These are phyloP conservation scores for Myiagra hebetior DNA, from an alignment of 2,113 vertebrate genomes.

Conservation along the genomic window DNA sequence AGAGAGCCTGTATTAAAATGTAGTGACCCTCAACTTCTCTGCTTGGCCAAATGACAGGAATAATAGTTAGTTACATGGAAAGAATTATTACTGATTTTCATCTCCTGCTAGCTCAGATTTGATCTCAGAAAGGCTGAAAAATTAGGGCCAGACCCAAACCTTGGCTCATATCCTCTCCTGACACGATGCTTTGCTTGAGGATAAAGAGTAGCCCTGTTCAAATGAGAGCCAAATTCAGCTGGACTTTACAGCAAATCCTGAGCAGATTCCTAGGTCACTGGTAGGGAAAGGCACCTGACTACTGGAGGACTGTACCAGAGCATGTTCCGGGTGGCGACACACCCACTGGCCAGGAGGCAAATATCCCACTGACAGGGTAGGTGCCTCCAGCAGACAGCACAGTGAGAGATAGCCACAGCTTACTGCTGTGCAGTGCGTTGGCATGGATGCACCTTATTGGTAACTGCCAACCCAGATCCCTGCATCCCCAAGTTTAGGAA, in stretches of 20 bases:
- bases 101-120: background rate
- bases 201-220: background rate
- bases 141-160: background rate
- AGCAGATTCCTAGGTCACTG: background rate
- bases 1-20: background rate
- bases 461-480: no score
- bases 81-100: background rate
- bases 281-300: background rate
- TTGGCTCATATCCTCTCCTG: background rate
- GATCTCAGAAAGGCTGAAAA: background rate
- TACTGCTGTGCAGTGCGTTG: no score
- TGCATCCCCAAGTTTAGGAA: background rate
- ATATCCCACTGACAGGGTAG: fast-evolving
- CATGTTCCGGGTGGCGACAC: background rate
- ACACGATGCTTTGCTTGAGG: background rate
- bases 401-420: background rate
- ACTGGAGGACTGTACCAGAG: background rate
- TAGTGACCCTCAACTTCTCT: background rate
- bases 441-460: background rate
- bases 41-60: background rate
- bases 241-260: background rate
- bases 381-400: background rate
- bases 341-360: background rate
- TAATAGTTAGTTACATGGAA: background rate
- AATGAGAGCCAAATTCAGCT: constrained; percentile 56